Evolutionary conservation across 2,797 vertebrate genomes (phyloP), one percentile per base, ranked within the genome.

Genomic region (Lycodopsis pacificus): DNA sequence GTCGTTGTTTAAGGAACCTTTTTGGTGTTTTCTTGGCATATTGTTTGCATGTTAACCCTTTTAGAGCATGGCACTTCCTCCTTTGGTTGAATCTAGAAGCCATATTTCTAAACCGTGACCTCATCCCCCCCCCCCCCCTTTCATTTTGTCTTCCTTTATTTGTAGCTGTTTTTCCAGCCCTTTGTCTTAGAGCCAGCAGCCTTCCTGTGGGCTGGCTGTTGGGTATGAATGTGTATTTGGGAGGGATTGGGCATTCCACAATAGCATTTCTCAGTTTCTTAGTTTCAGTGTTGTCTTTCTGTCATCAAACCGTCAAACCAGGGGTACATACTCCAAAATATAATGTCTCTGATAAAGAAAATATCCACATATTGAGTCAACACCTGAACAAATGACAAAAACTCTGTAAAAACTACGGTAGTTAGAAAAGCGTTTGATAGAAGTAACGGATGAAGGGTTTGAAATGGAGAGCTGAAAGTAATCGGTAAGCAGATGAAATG

Each of bases 131-230:
- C 76, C 32, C 44, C 76, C 30, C 32, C 71, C 63, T 71, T 84
- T 81, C 62, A 70, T 61, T 83, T 79, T 80, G 83, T 82, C 66
- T 67, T 82, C 70, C 71, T 80, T 89, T 80, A 89, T 80, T 89
- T 80, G 58, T 54, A 66, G 49, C 65, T 70, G 44, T 83, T 89
- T 79, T 86, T 76, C 80, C 82, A 85, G 81, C 42, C n/a, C 58
- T 87, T 85, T 91, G 88, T 92, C 80, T 77, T 32, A 4, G 38
- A 75, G 72, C 65, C 71, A 72, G 63, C 44, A 36, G 38, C 63
- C 77, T 77, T 87, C 86, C 87, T 85, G 62, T 75, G 48, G 32
- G 65, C 65, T 61, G 61, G 40, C 9, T 56, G 65, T 25, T 80
- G 53, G 27, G 22, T 38, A 30, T 71, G 42, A 64, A 34, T 66